phyloP scores from a whole-genome alignment of 2,113 vertebrate species.

The Siphamia tubifer region DNA sequence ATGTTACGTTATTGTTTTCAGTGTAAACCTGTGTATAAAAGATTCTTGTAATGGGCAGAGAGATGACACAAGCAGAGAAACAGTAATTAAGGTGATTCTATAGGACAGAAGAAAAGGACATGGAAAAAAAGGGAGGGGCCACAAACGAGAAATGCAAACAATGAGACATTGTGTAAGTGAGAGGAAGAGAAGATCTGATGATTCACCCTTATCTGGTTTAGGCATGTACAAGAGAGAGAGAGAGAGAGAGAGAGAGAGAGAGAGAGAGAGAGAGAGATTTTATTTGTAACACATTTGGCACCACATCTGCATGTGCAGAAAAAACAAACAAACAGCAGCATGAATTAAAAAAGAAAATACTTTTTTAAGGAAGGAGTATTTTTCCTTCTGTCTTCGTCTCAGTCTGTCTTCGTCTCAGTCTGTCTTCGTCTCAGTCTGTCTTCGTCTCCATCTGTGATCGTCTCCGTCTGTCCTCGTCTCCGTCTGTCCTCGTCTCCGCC shows the following conservation, averaged over 20 bases:
- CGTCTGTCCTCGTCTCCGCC: not conserved
- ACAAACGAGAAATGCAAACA: not conserved
- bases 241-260: no score
- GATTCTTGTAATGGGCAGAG: not conserved
- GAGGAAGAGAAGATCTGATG: not conserved
- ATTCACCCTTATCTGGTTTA: conserved; percentile 22
- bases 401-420: not conserved
- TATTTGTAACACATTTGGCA: no score
- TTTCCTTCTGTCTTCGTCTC: no score
- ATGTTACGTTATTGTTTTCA: not conserved
- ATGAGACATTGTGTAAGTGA: conserved; percentile 3
- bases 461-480: no score
- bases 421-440: no score
- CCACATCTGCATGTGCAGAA: no score
- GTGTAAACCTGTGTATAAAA: not conserved
- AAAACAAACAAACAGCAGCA: no score
- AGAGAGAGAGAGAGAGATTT: no score
- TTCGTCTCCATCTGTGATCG: not conserved
- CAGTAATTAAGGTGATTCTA: not conserved
- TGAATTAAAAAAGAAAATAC: no score
- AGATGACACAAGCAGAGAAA: not conserved
- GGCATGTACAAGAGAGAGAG: no score
- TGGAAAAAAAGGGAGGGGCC: not conserved
- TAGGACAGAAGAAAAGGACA: not conserved
- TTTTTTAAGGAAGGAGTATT: no score